Percentiles rank a stretch among this genome's conserved stretches.
Evolutionary conservation across 2,113 vertebrate genomes (phyloP).

Genomic region (Python bivittatus): DNA sequence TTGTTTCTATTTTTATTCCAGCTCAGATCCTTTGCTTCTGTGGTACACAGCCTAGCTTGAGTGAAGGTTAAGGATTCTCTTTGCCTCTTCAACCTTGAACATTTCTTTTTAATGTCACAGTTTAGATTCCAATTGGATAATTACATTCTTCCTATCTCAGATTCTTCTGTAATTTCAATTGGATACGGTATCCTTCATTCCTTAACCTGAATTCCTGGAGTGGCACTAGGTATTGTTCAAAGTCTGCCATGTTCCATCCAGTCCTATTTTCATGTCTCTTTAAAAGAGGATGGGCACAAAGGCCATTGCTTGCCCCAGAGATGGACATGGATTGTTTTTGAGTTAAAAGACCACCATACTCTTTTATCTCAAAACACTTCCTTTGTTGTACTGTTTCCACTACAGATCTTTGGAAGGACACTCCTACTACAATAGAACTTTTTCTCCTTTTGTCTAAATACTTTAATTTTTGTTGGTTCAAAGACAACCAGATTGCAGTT

Average conservation of each 20-base stretch:
- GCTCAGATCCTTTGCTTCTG: conserved; percentile 64
- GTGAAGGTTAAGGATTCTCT: conserved; percentile 63
- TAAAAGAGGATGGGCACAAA: conserved; percentile 64
- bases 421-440: conserved; percentile 48
- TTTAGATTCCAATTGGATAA: conserved; percentile 75
- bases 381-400: conserved; percentile 32
- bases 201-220: conserved; percentile 59
- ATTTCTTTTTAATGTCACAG: conserved; percentile 72
- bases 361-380: conserved; percentile 41
- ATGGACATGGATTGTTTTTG: conserved; percentile 43
- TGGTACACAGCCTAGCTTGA: conserved; percentile 56
- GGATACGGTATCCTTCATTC: conserved; percentile 60
- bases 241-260: conserved; percentile 62
- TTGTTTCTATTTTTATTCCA: conserved; percentile 59
- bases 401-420: conserved; percentile 54
- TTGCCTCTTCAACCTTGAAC: conserved; percentile 67
- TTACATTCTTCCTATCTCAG: conserved; percentile 71
- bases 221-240: conserved; percentile 65
- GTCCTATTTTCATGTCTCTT: conserved; percentile 68
- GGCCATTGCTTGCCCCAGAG: conserved; percentile 50
- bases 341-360: conserved; percentile 54
- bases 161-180: conserved; percentile 72
- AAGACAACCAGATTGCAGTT: conserved; percentile 46
- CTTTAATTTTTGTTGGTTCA: conserved; percentile 45
- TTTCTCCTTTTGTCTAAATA: conserved; percentile 36